phyloP scores from a whole-genome alignment of 2,113 vertebrate genomes.

The Serilophus lunatus region DNA sequence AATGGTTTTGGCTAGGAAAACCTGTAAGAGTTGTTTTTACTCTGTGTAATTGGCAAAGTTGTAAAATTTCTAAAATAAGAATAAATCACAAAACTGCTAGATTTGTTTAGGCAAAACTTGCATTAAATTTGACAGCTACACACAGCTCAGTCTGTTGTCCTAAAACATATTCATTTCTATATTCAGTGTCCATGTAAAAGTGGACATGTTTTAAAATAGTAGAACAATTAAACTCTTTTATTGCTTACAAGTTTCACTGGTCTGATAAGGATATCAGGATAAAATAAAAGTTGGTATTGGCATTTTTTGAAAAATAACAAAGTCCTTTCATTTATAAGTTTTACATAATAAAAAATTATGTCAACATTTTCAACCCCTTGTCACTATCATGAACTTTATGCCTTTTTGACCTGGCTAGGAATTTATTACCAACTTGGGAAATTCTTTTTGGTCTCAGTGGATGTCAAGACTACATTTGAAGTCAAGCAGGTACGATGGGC shows the following conservation, averaged over 20 bases:
- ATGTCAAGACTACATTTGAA: background rate
- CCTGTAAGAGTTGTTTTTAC: background rate
- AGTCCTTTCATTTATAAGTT: background rate
- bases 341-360: background rate
- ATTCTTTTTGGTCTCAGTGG: background rate
- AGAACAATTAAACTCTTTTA: background rate
- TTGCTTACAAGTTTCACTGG: background rate
- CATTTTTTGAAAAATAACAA: background rate
- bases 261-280: background rate
- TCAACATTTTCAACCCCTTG: rapidly evolving
- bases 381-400: background rate
- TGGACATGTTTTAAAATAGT: background rate
- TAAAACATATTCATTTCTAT: background rate
- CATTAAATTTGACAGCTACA: background rate
- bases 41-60: background rate
- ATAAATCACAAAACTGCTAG: background rate
- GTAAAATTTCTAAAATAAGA: background rate
- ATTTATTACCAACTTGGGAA: background rate
- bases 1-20: background rate
- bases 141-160: background rate
- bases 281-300: background rate
- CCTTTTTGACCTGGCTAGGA: background rate
- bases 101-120: background rate
- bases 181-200: background rate
- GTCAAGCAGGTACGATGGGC: background rate